Percentiles rank a stretch among this genome's conserved stretches.
phyloP scores from a whole-genome alignment of 2,888 invertebrate genomes.

The Strigamia maritima region DNA sequence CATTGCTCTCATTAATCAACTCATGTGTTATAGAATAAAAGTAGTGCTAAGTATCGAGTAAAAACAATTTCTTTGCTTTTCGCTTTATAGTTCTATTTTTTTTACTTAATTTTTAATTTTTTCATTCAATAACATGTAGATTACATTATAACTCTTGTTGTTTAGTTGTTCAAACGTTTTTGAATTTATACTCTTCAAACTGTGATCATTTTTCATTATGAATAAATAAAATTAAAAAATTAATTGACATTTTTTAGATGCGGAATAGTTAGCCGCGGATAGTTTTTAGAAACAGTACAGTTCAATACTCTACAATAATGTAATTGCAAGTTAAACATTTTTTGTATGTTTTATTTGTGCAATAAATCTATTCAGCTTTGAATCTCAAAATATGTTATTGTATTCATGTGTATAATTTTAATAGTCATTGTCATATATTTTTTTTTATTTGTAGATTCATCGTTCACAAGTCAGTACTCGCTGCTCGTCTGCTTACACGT shows the following conservation, averaged over 20 bases:
- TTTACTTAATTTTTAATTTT: neutral
- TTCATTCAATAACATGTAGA: neutral
- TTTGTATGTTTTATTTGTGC: neutral
- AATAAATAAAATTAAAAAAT: neutral
- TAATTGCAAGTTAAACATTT: neutral
- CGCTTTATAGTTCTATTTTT: neutral
- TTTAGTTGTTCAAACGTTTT: neutral
- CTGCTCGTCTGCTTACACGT: too few relatives aligned
- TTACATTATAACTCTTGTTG: neutral
- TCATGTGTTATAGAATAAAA: neutral
- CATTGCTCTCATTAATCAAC: neutral
- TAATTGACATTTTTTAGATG: neutral
- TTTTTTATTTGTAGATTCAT: too few relatives aligned
- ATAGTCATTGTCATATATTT: too few relatives aligned
- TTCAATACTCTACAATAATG: neutral
- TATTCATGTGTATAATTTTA: too few relatives aligned
- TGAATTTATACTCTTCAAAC: slow-evolving; percentile 4
- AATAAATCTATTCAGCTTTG: neutral
- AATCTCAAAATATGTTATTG: too few relatives aligned
- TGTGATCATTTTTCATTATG: neutral
- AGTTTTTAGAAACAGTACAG: neutral
- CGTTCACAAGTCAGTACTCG: too few relatives aligned
- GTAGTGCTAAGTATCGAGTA: neutral
- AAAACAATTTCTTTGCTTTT: neutral
- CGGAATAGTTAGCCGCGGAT: neutral